Evolutionary conservation across 2,113 vertebrate genomes (phyloP).

Genomic region (Scortum barcoo): DNA sequence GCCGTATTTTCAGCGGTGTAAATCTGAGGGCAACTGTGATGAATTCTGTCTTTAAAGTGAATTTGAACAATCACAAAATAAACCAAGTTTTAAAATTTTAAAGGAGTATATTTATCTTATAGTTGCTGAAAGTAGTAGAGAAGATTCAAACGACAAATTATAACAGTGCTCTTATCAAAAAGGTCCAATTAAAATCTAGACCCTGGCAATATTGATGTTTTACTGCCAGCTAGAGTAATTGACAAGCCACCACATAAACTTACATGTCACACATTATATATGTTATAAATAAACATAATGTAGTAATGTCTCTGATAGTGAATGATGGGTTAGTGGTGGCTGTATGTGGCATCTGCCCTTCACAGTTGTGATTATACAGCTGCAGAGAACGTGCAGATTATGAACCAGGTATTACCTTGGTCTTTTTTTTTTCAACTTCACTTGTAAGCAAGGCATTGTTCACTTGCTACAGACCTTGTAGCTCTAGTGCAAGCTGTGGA

Average conservation of each 20-base stretch:
- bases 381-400: background rate
- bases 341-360: background rate
- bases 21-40: constrained; percentile 28
- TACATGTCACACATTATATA: background rate
- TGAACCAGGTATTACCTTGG: background rate
- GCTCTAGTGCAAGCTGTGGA: background rate
- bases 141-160: background rate
- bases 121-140: background rate
- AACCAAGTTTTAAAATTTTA: background rate
- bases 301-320: background rate
- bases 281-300: background rate
- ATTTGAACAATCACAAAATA: background rate
- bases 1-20: constrained; percentile 31
- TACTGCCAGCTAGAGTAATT: background rate
- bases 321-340: background rate
- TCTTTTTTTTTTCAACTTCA: background rate
- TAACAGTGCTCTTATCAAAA: background rate
- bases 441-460: background rate
- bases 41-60: background rate
- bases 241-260: background rate
- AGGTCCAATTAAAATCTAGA: background rate
- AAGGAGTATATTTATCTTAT: background rate
- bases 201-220: background rate
- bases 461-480: background rate
- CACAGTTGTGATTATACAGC: background rate